Evolutionary conservation across 2,888 invertebrate species (phyloP).

Genomic region (Copidosoma aretas): DNA sequence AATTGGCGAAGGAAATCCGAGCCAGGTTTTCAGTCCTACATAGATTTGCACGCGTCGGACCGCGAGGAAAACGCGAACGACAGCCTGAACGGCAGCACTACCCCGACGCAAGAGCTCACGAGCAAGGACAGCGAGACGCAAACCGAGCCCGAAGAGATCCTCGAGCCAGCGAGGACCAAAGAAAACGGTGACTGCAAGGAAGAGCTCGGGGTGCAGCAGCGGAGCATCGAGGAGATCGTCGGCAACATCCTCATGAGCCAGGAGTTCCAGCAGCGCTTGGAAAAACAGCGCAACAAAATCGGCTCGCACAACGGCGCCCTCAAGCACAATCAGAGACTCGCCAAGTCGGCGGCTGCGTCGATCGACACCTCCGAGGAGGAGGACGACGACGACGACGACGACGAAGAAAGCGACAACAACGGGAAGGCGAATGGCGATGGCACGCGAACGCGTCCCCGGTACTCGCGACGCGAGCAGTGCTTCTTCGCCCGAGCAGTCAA

Average conservation of each 20-base stretch:
- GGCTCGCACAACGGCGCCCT: slow-evolving; percentile 65
- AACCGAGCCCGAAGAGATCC: slow-evolving; percentile 8
- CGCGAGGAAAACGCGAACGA: slow-evolving; percentile 47
- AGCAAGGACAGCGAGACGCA: slow-evolving; percentile 9
- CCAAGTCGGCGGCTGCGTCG: slow-evolving; percentile 56
- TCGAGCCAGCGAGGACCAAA: slow-evolving; percentile 37
- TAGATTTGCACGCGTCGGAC: slow-evolving; percentile 55
- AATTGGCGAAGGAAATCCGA: slow-evolving; percentile 78
- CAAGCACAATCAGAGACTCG: slow-evolving; percentile 3
- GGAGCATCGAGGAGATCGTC: slow-evolving; percentile 78
- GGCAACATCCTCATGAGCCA: slow-evolving; percentile 81
- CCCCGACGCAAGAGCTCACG: slow-evolving; percentile 16
- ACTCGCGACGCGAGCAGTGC: slow-evolving; percentile 50
- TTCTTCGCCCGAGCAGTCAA: slow-evolving; percentile 54
- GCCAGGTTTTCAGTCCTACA: slow-evolving; percentile 67
- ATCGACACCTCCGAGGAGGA: slow-evolving; percentile 36
- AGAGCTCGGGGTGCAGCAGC: slow-evolving; percentile 48
- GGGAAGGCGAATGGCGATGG: slow-evolving; percentile 46
- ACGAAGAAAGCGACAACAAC: no score
- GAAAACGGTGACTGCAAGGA: slow-evolving; percentile 48
- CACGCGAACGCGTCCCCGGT: slow-evolving; percentile 32
- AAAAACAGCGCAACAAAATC: slow-evolving; percentile 70
- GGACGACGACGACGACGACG: slow-evolving; percentile 29
- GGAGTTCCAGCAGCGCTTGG: slow-evolving; percentile 80
- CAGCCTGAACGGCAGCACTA: slow-evolving; percentile 3